phyloP scores from a whole-genome alignment of 2,888 invertebrate species.

The Calephelis perditalis region DNA sequence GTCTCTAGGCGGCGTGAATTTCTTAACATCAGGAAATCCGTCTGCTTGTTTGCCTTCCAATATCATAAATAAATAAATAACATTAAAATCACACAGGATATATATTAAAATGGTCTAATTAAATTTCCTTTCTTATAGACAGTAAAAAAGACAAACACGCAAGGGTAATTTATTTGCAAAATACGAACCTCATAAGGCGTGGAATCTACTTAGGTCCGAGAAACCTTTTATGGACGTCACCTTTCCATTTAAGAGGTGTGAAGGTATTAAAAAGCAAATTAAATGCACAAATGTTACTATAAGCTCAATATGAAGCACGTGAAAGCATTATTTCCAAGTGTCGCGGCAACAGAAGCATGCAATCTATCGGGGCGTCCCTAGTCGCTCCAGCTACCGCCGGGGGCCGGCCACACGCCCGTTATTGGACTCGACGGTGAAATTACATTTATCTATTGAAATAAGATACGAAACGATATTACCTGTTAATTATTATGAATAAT shows the following conservation, averaged over 20 bases:
- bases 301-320: conserved; percentile 16
- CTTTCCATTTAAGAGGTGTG: conserved; percentile 11
- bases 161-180: background rate
- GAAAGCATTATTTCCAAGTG: conserved; percentile 37
- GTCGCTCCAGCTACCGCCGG: conserved; percentile 17
- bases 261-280: conserved; percentile 10
- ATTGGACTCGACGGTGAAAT: conserved; percentile 19
- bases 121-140: no score
- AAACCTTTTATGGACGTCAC: conserved; percentile 1
- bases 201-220: background rate
- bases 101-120: no score
- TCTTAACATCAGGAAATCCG: no score
- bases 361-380: conserved; percentile 34
- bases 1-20: no score
- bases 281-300: conserved; percentile 17
- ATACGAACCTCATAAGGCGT: background rate
- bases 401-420: conserved; percentile 18
- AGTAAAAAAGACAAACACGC: background rate
- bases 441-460: conserved; percentile 18
- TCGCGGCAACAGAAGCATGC: conserved; percentile 41
- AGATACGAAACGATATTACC: conserved; percentile 21
- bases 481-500: conserved; percentile 14
- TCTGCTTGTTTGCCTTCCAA: no score
- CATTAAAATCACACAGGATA: no score
- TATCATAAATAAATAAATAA: no score